Evolutionary conservation across 1,140 invertebrate species (phyloP).

Genomic region (Drosophila eugracilis): DNA sequence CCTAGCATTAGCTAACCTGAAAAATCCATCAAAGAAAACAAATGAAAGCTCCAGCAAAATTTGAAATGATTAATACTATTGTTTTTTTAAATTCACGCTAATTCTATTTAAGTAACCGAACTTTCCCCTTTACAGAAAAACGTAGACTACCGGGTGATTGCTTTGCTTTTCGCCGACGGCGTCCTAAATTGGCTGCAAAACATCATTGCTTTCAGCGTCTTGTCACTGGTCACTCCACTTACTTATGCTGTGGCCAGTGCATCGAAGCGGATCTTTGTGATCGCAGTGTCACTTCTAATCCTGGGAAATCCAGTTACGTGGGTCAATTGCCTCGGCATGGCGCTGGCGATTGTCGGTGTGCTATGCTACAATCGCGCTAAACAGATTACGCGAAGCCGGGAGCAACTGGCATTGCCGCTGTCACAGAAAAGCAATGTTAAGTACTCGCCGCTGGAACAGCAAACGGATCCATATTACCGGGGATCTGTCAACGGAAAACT

Average conservation of each 20-base stretch:
- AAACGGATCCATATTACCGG: slow-evolving; percentile 65
- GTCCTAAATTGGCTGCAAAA: slow-evolving; percentile 97
- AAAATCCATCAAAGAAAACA: too few species aligned
- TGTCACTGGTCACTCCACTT: slow-evolving; percentile 95
- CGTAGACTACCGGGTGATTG: slow-evolving; percentile 86
- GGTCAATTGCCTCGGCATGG: slow-evolving; percentile 96
- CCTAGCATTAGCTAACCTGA: too few species aligned
- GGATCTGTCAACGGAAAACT: slow-evolving; percentile 58
- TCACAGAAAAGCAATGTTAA: slow-evolving; percentile 64
- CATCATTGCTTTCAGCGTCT: slow-evolving; percentile 96
- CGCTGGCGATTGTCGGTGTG: slow-evolving; percentile 95
- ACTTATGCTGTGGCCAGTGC: slow-evolving; percentile 98
- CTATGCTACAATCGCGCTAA: slow-evolving; percentile 92
- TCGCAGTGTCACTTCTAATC: slow-evolving; percentile 94
- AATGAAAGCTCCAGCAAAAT: too few species aligned
- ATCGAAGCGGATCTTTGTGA: slow-evolving; percentile 97
- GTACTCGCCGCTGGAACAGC: slow-evolving; percentile 66
- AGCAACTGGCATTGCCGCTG: slow-evolving; percentile 54
- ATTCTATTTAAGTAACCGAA: background rate
- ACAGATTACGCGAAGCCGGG: slow-evolving; percentile 60
- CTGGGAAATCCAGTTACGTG: slow-evolving; percentile 96
- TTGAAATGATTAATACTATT: too few species aligned
- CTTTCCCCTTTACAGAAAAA: slow-evolving; percentile 77
- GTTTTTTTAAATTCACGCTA: too few species aligned
- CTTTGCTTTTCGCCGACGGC: slow-evolving; percentile 92